Conservation (phyloP, 2,113 vertebrate species). For the Caranx melampygus region DNA sequence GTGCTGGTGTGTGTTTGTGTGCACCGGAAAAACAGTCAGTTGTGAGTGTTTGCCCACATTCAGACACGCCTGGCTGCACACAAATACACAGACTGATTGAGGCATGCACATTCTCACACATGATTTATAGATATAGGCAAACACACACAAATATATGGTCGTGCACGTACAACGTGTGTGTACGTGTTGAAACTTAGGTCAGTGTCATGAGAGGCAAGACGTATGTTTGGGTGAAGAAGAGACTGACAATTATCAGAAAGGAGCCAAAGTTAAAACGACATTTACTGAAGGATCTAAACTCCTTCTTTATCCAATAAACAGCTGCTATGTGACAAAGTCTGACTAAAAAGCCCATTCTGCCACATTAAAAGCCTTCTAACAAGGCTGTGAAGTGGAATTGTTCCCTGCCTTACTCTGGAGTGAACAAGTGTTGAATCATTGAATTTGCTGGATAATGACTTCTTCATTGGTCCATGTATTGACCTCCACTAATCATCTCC, state of each 20-base stretch:
- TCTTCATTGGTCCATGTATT: constrained; percentile 54
- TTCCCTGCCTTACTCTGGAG: constrained; percentile 34
- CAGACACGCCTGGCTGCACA: not conserved
- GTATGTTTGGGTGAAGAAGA: not conserved
- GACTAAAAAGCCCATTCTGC: constrained; percentile 35
- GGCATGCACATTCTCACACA: not conserved
- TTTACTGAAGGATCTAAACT: constrained; percentile 8
- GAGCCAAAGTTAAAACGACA: constrained; percentile 6
- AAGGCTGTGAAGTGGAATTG: constrained; percentile 46
- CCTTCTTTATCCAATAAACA: constrained; percentile 9
- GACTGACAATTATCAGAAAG: not conserved
- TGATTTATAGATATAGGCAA: not conserved
- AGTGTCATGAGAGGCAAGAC: not conserved
- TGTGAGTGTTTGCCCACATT: not conserved
- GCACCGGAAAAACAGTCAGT: not conserved
- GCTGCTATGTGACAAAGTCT: constrained; percentile 2
- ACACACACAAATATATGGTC: not conserved
- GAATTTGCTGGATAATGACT: constrained; percentile 60
- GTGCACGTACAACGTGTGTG: no score
- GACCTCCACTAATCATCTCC: constrained; percentile 63
- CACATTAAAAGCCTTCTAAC: constrained; percentile 55
- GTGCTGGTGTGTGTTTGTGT: not conserved
- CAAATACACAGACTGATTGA: not conserved
- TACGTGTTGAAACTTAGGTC: not conserved
- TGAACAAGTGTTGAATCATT: constrained; percentile 30